phyloP scores from a whole-genome alignment of 1,140 invertebrate genomes.

The Calliopsis andreniformis region DNA sequence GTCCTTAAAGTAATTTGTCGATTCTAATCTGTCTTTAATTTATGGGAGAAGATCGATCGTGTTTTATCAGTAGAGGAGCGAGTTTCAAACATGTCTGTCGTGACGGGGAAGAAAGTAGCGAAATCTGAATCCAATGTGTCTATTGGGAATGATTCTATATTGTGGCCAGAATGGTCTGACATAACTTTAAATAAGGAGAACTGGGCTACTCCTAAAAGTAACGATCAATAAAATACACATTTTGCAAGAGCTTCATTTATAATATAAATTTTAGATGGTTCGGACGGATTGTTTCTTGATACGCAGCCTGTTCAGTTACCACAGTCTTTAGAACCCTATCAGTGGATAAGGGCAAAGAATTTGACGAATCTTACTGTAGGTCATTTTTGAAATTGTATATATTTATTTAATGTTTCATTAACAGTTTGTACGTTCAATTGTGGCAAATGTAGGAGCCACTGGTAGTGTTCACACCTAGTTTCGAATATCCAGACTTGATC shows the following conservation, averaged over 20 bases:
- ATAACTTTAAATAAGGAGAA: conserved; percentile 60
- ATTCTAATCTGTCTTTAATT: too few relatives aligned
- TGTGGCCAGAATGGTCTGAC: conserved; percentile 65
- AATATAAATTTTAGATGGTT: conserved; percentile 19
- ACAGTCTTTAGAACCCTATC: conserved; percentile 41
- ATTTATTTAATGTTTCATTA: neutral
- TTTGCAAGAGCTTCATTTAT: neutral
- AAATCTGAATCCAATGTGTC: neutral
- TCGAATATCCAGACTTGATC: conserved; percentile 55
- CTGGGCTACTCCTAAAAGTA: conserved; percentile 61
- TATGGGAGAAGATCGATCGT: neutral
- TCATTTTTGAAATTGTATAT: neutral
- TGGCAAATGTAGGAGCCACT: conserved; percentile 23
- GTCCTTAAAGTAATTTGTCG: too few relatives aligned
- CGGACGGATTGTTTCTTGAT: conserved; percentile 52
- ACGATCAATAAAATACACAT: neutral
- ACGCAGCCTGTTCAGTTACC: conserved; percentile 53
- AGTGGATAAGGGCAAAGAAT: conserved; percentile 61
- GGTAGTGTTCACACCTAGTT: conserved; percentile 21
- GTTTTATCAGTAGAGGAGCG: neutral
- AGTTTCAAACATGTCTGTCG: conserved; percentile 51
- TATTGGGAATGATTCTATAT: neutral
- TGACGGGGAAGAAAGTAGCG: conserved; percentile 39
- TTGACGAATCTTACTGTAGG: conserved; percentile 45
- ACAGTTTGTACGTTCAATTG: neutral